Percentiles rank a stretch among this genome's conserved stretches.
phyloP scores from a whole-genome alignment of 2,113 vertebrate genomes.

The Hyperopisus bebe region DNA sequence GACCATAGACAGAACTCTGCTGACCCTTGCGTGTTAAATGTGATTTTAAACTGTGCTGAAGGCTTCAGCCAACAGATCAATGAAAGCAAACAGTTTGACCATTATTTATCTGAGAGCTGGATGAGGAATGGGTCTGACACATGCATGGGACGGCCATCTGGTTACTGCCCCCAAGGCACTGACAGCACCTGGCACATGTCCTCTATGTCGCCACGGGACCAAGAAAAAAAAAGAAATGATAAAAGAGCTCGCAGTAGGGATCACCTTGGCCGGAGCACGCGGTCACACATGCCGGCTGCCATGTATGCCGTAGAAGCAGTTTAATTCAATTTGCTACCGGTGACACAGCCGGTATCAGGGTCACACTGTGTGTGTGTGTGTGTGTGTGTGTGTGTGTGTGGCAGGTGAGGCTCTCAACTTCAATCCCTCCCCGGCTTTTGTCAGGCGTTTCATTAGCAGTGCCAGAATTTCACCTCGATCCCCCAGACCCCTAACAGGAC shows the following conservation, averaged over 20 bases:
- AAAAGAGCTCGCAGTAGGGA: background rate
- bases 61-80: background rate
- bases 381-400: background rate
- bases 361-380: background rate
- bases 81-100: background rate
- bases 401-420: background rate
- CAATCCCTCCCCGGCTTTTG: background rate
- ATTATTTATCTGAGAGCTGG: background rate
- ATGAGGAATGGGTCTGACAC: background rate
- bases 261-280: background rate
- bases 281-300: background rate
- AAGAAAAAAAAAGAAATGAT: background rate
- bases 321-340: background rate
- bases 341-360: background rate
- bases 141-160: background rate
- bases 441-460: background rate
- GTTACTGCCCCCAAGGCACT: background rate
- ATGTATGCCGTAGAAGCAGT: background rate
- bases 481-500: background rate
- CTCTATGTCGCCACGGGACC: background rate
- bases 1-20: background rate
- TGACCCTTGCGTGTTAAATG: background rate
- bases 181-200: background rate
- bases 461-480: background rate
- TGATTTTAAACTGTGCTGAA: background rate